Conservation (phyloP, 2,888 invertebrate genomes). For the Cephus sareptanus region DNA sequence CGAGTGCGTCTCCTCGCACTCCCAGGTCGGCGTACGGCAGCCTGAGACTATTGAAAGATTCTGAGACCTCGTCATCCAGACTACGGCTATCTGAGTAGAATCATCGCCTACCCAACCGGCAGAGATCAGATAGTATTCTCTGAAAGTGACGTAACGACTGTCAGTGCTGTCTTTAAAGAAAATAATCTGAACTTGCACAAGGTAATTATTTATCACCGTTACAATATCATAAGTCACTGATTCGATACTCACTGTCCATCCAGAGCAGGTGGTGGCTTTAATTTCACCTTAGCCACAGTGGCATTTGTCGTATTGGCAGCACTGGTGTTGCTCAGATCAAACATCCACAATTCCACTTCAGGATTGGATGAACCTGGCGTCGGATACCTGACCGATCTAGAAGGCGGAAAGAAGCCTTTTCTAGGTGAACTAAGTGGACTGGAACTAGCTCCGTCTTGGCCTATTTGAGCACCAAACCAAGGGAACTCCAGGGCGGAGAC, state of each 20-base stretch:
- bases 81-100: slow-evolving; percentile 83
- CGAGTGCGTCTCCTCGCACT: slow-evolving; percentile 86
- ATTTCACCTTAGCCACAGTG: slow-evolving; percentile 34
- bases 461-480: slow-evolving; percentile 76
- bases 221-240: background rate
- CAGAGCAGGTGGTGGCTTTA: slow-evolving; percentile 80
- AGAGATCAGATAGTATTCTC: slow-evolving; percentile 92
- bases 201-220: background rate
- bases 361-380: slow-evolving; percentile 91
- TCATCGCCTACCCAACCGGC: slow-evolving; percentile 89
- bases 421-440: slow-evolving; percentile 67
- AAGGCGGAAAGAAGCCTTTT: slow-evolving; percentile 80
- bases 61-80: slow-evolving; percentile 95
- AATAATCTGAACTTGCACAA: background rate
- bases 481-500: slow-evolving; percentile 71
- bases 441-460: slow-evolving; percentile 67
- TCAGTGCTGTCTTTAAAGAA: background rate
- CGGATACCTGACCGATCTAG: slow-evolving; percentile 84
- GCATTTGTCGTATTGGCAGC: slow-evolving; percentile 48
- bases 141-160: slow-evolving; percentile 62
- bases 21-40: slow-evolving; percentile 85
- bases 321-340: slow-evolving; percentile 78
- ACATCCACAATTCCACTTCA: slow-evolving; percentile 83
- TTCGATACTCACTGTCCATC: slow-evolving; percentile 80
- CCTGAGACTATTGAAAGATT: slow-evolving; percentile 89